A percentile compares a stretch with the other conserved stretches of the same genome.
These are phyloP conservation scores for Eurytemora carolleeae DNA, from an alignment of 1,140 invertebrate genomes.

Conservation along the genomic window DNA sequence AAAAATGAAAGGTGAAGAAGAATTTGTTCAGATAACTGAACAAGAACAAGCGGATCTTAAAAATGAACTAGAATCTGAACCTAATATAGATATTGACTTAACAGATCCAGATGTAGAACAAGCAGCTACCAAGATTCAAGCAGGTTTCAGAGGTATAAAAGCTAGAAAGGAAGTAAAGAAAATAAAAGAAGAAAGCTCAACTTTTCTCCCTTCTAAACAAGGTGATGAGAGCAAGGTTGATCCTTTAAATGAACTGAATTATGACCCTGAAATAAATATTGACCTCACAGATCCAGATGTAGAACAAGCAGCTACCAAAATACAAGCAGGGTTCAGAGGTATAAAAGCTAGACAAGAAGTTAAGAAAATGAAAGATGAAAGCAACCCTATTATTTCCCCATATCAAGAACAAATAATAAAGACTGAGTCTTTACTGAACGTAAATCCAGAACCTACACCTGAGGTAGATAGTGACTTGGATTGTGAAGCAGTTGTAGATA, in stretches of 20 bases:
- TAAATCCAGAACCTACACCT: slow-evolving; percentile 21
- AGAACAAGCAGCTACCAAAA: slow-evolving; percentile 40
- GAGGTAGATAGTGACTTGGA: slow-evolving; percentile 28
- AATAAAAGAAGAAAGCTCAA: slow-evolving; percentile 15
- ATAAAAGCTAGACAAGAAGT: slow-evolving; percentile 10
- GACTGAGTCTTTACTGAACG: slow-evolving; percentile 2
- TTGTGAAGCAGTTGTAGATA: slow-evolving; percentile 31
- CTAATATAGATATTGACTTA: slow-evolving; percentile 21
- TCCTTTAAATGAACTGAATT: neutral
- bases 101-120: slow-evolving; percentile 28
- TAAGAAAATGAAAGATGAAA: neutral
- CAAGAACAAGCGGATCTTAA: neutral
- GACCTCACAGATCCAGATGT: slow-evolving; percentile 34
- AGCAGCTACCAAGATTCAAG: slow-evolving; percentile 30
- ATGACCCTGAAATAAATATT: slow-evolving; percentile 21
- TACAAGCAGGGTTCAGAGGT: slow-evolving; percentile 42
- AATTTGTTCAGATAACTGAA: too few species aligned
- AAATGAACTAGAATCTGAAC: neutral
- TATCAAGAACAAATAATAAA: too few species aligned
- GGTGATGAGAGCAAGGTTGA: too few species aligned
- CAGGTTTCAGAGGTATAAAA: slow-evolving; percentile 22
- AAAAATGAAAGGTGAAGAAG: neutral
- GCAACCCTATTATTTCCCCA: too few species aligned
- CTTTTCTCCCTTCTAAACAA: too few species aligned
- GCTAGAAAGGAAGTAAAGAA: slow-evolving; percentile 17